phyloP scores from a whole-genome alignment of 2,888 invertebrate species.

The Exocentrus adspersus region DNA sequence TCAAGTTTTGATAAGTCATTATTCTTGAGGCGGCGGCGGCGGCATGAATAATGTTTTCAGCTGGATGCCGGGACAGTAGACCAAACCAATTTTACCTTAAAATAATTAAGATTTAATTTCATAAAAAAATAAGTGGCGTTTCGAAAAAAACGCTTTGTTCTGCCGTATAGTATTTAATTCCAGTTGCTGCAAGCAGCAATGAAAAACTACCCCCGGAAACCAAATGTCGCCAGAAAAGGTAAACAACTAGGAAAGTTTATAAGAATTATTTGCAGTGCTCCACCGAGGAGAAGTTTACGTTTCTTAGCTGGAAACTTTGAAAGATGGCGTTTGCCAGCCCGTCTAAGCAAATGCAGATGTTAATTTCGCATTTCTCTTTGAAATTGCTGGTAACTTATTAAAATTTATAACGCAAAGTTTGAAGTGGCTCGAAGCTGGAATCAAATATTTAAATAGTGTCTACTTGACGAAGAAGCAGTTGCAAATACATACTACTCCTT shows the following conservation, averaged over 20 bases:
- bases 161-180: no score
- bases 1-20: constrained; percentile 57
- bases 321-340: constrained; percentile 21
- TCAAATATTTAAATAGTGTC: constrained; percentile 7
- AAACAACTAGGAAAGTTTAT: constrained; percentile 21
- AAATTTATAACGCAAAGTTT: constrained; percentile 44
- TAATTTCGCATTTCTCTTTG: constrained; percentile 36
- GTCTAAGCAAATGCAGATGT: constrained; percentile 38
- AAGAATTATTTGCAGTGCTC: constrained; percentile 36
- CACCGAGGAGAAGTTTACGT: constrained; percentile 33
- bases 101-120: no score
- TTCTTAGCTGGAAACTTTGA: constrained; percentile 35
- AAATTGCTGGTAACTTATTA: constrained; percentile 38
- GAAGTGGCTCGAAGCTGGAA: constrained; percentile 12
- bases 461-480: background rate
- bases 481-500: no score
- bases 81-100: constrained; percentile 19
- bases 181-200: no score
- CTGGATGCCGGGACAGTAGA: constrained; percentile 25
- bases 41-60: constrained; percentile 43
- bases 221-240: constrained; percentile 14
- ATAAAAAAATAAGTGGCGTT: no score
- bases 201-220: background rate
- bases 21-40: constrained; percentile 53
- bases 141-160: no score